Percentiles rank a stretch among this genome's conserved stretches.
Conservation (phyloP, 2,113 vertebrate species). For the Corydoras sp. region DNA sequence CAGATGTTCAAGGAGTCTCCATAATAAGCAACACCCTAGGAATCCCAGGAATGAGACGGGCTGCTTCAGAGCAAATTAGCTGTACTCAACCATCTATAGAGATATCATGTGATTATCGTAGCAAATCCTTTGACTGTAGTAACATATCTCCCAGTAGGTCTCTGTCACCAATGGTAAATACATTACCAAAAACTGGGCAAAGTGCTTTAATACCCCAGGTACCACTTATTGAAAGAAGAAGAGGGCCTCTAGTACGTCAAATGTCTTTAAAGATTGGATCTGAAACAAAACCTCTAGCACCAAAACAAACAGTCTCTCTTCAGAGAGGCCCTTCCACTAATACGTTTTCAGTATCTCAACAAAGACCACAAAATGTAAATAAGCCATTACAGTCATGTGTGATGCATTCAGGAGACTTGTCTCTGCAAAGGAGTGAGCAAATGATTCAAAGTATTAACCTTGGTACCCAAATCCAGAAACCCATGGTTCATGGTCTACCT, state of each 20-base stretch:
- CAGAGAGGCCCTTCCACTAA: slow-evolving; percentile 59
- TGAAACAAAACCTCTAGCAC: slow-evolving; percentile 71
- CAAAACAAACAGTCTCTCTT: slow-evolving; percentile 60
- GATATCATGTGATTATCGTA: slow-evolving; percentile 79
- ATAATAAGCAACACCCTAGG: slow-evolving; percentile 72
- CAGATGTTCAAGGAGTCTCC: slow-evolving; percentile 77
- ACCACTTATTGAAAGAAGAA: slow-evolving; percentile 88
- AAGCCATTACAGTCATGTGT: slow-evolving; percentile 54
- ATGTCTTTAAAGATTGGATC: slow-evolving; percentile 91
- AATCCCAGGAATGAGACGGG: slow-evolving; percentile 84
- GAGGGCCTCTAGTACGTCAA: slow-evolving; percentile 87
- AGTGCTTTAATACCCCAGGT: slow-evolving; percentile 63
- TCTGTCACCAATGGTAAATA: slow-evolving; percentile 53
- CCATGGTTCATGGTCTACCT: slow-evolving; percentile 64
- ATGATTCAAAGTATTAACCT: slow-evolving; percentile 69
- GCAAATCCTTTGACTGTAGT: slow-evolving; percentile 93
- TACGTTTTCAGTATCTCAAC: slow-evolving; percentile 57
- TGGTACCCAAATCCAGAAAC: slow-evolving; percentile 63
- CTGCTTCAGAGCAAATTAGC: slow-evolving; percentile 87
- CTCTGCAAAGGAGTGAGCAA: slow-evolving; percentile 56
- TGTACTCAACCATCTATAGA: slow-evolving; percentile 81
- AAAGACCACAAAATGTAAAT: slow-evolving; percentile 58
- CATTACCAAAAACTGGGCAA: slow-evolving; percentile 57
- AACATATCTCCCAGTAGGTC: slow-evolving; percentile 70
- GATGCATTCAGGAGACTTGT: slow-evolving; percentile 51